Conservation (phyloP, 2,888 invertebrate species). For the Blomia tropicalis region DNA sequence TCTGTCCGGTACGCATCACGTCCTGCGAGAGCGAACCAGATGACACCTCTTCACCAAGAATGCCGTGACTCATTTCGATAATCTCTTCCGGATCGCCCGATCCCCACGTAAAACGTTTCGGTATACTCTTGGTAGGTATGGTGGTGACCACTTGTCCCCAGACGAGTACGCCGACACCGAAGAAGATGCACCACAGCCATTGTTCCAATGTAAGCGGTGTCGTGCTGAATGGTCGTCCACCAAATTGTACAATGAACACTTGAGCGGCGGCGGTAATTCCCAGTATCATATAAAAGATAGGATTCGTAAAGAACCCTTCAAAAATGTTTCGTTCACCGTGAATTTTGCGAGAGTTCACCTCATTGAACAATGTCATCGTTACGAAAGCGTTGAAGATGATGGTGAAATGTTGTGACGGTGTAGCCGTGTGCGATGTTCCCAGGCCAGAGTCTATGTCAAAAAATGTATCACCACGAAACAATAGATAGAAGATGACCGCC, state of each 20-base stretch:
- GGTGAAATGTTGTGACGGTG: constrained; percentile 81
- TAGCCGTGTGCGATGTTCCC: constrained; percentile 47
- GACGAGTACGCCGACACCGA: constrained; percentile 82
- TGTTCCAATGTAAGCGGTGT: constrained; percentile 76
- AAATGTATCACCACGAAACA: constrained; percentile 39
- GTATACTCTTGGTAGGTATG: constrained; percentile 86
- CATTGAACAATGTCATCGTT: constrained; percentile 99
- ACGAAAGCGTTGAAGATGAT: constrained; percentile 99
- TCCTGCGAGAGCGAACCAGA: constrained; percentile 68
- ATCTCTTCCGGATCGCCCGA: constrained; percentile 78
- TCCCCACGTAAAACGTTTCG: constrained; percentile 69
- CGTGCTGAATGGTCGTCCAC: constrained; percentile 91
- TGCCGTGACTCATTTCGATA: constrained; percentile 62
- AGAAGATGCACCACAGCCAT: constrained; percentile 97
- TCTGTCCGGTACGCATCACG: constrained; percentile 93
- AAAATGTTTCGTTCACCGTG: constrained; percentile 97
- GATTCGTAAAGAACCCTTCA: constrained; percentile 88
- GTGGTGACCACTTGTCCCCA: constrained; percentile 96
- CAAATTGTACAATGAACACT: constrained; percentile 89
- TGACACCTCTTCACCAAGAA: constrained; percentile 62
- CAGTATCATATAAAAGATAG: constrained; percentile 96
- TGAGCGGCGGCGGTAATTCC: constrained; percentile 81
- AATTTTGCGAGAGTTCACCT: constrained; percentile 98
- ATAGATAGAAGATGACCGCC: constrained; percentile 41
- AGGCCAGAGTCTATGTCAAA: constrained; percentile 36